Base-by-base conservation (phyloP, 2,888 invertebrate genomes). In the Colostygia pectinataria region DNA sequence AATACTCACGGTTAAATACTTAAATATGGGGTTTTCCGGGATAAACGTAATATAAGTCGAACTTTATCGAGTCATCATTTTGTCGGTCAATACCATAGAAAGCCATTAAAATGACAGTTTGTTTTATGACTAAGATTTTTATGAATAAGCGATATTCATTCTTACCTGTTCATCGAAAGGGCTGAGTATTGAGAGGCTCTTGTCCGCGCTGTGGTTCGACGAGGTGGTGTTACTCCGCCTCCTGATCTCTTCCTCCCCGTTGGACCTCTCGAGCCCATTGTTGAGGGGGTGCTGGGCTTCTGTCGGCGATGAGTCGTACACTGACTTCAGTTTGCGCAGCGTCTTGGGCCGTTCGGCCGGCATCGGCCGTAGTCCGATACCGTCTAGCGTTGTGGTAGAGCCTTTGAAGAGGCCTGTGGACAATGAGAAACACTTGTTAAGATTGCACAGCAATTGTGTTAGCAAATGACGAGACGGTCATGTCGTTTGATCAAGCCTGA, bases 91-190 rank as follows among this genome's bases (percentile, higher is more conserved):
- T 15, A 15, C 15, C 15, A 15, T 4, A 7, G 5, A 14, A 18
- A 34, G 15, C n/a, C n/a, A n/a, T n/a, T n/a, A n/a, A n/a, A n/a
- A n/a, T n/a, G n/a, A n/a, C n/a, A n/a, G n/a, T n/a, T n/a, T n/a
- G n/a, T n/a, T n/a, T n/a, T n/a, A n/a, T n/a, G n/a, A n/a, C n/a
- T n/a, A n/a, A n/a, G n/a, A n/a, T n/a, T n/a, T n/a, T n/a, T n/a
- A n/a, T n/a, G n/a, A n/a, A n/a, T n/a, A n/a, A n/a, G n/a, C n/a
- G n/a, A n/a, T n/a, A n/a, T n/a, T n/a, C n/a, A n/a, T n/a, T 20
- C 66, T 64, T 58, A 90, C 91, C 88, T 91, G 90, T 77, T 98
- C 97, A 89, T 98, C 97, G 81, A 97, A 97, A 1, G 97, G 97
- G 74, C 96, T 97, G 65, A 97, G 92, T 63, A 96, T 90, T 36